These are phyloP conservation scores for Chrysemys picta DNA, from an alignment of 2,113 vertebrate species.

Conservation along the genomic window DNA sequence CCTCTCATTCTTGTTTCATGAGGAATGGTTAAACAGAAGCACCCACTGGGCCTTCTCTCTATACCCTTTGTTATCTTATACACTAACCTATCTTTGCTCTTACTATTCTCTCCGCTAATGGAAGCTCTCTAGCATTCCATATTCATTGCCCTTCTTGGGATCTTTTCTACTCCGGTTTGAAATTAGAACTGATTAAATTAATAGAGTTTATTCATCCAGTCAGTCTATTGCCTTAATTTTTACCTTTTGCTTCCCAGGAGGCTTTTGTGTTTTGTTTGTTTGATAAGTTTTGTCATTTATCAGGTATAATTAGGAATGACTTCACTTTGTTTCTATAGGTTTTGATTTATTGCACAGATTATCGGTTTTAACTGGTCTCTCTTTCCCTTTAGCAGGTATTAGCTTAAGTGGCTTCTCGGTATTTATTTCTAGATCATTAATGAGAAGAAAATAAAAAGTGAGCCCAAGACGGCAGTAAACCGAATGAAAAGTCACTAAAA, in stretches of 20 bases:
- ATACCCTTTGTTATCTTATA: background rate
- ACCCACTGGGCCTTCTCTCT: background rate
- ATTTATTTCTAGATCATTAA: background rate
- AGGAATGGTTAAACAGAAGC: background rate
- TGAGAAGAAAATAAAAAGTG: background rate
- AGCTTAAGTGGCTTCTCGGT: background rate
- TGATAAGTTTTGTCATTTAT: accelerated
- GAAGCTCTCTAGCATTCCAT: background rate
- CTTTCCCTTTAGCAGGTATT: background rate
- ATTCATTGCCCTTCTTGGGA: no score
- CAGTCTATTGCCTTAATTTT: background rate
- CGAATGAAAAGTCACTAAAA: accelerated
- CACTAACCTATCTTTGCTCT: background rate
- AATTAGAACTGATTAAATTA: no score
- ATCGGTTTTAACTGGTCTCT: accelerated
- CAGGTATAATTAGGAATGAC: background rate
- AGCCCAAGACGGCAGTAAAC: background rate
- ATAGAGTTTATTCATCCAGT: accelerated
- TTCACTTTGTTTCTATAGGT: background rate
- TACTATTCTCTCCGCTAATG: background rate
- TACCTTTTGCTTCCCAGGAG: background rate
- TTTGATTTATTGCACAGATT: accelerated
- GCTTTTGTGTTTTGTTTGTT: background rate
- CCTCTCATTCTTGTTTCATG: background rate
- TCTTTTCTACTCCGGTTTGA: no score